phyloP scores from a whole-genome alignment of 2,797 vertebrate species.

The Siniperca obscura region DNA sequence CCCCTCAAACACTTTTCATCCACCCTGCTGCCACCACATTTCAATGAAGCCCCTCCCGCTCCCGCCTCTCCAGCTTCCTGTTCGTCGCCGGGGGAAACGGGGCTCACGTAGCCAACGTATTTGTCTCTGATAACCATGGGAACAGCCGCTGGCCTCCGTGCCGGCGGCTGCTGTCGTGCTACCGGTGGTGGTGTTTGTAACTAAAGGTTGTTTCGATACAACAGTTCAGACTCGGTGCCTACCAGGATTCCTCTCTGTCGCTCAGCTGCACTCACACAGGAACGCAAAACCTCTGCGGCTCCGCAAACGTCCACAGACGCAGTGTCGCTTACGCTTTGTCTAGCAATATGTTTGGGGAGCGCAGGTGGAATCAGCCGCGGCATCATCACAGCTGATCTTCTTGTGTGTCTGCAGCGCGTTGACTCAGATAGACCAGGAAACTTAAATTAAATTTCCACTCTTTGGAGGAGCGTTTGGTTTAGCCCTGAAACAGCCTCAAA shows the following conservation, averaged over 20 bases:
- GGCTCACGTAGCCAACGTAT: slow-evolving; percentile 54
- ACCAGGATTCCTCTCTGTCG: slow-evolving; percentile 30
- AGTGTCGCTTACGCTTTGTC: too few relatives aligned
- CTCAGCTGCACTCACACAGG: slow-evolving; percentile 27
- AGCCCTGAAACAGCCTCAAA: neutral
- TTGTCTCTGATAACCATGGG: slow-evolving; percentile 54
- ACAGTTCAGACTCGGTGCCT: slow-evolving; percentile 36
- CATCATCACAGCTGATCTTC: neutral
- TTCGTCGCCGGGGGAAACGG: slow-evolving; percentile 28
- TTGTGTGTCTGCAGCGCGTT: slow-evolving; percentile 13
- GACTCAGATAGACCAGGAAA: slow-evolving; percentile 30
- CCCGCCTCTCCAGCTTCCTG: slow-evolving; percentile 23
- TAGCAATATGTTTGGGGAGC: neutral
- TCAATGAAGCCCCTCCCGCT: slow-evolving; percentile 62
- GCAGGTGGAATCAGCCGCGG: neutral
- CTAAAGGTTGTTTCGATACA: slow-evolving; percentile 32
- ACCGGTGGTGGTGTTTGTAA: neutral
- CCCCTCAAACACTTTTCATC: slow-evolving; percentile 5
- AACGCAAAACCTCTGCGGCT: neutral
- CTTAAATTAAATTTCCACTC: neutral
- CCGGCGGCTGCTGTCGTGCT: slow-evolving; percentile 46
- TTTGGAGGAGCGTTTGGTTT: slow-evolving; percentile 3
- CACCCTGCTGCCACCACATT: slow-evolving; percentile 56
- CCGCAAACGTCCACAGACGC: neutral
- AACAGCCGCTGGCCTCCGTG: slow-evolving; percentile 50